These are phyloP conservation scores for Rapana venosa DNA, from an alignment of 2,888 invertebrate species.

Conservation along the genomic window DNA sequence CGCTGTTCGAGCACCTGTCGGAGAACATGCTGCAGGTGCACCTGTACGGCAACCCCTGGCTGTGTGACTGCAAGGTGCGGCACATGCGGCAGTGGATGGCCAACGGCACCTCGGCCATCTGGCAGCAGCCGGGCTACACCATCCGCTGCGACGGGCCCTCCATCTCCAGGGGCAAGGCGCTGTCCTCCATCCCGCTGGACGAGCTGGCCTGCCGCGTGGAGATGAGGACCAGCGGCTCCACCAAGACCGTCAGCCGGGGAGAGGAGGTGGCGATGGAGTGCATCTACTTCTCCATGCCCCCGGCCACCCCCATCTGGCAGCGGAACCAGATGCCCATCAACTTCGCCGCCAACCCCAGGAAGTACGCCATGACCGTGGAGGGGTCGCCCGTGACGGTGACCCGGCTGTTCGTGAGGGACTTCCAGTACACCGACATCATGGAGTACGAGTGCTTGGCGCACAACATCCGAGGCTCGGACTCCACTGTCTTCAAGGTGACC, in stretches of 20 bases:
- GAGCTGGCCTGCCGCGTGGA: constrained; percentile 67
- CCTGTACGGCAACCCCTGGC: constrained; percentile 70
- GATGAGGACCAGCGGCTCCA: constrained; percentile 66
- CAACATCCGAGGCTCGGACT: constrained; percentile 62
- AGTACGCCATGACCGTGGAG: constrained; percentile 56
- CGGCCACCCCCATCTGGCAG: constrained; percentile 63
- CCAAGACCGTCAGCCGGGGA: constrained; percentile 53
- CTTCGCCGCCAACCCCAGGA: constrained; percentile 45
- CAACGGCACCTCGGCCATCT: constrained; percentile 58
- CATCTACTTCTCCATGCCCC: constrained; percentile 67
- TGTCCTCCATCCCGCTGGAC: constrained; percentile 59
- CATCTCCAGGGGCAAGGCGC: constrained; percentile 51
- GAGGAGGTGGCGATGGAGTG: constrained; percentile 61
- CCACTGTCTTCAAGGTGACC: constrained; percentile 60
- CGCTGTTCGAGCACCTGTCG: constrained; percentile 61
- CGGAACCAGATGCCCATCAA: constrained; percentile 59
- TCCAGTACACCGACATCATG: constrained; percentile 65
- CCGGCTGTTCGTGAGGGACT: constrained; percentile 61
- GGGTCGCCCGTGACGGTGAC: constrained; percentile 44
- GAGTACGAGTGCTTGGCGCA: constrained; percentile 66
- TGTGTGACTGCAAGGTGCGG: constrained; percentile 70
- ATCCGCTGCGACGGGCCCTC: constrained; percentile 66
- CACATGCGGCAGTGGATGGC: constrained; percentile 69
- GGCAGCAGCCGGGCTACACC: constrained; percentile 59
- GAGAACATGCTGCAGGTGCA: constrained; percentile 57